Conservation (phyloP, 2,797 vertebrate genomes). For the Sebastolobus altivelis region DNA sequence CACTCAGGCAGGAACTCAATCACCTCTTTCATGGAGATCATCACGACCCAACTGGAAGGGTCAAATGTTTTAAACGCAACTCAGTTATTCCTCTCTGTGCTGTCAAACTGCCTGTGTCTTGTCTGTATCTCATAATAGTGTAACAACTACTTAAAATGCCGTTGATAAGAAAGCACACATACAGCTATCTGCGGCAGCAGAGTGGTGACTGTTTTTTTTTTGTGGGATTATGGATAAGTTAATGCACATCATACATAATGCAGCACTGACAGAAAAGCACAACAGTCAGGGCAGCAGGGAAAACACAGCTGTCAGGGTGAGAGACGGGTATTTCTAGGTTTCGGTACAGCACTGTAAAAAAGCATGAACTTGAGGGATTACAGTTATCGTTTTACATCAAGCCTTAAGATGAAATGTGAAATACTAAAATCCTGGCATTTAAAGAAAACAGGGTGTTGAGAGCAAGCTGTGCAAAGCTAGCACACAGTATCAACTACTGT, state of each 20-base stretch:
- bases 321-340: constrained; percentile 37
- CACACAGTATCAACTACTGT: not conserved
- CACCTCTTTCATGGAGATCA: constrained; percentile 23
- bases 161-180: constrained; percentile 38
- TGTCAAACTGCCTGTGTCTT: constrained; percentile 21
- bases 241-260: constrained; percentile 53
- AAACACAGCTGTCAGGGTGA: constrained; percentile 38
- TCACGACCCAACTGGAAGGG: constrained; percentile 13
- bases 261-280: constrained; percentile 38
- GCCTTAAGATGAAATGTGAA: constrained; percentile 19
- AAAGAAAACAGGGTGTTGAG: constrained; percentile 17
- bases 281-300: constrained; percentile 4
- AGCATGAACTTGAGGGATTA: constrained; percentile 29
- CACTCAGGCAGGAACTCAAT: constrained; percentile 25
- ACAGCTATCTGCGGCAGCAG: constrained; percentile 21
- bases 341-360: constrained; percentile 25
- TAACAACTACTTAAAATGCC: constrained; percentile 35
- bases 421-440: constrained; percentile 26
- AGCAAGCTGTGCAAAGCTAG: not conserved
- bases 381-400: constrained; percentile 40
- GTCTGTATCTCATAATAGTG: constrained; percentile 8
- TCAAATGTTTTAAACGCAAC: constrained; percentile 31
- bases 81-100: not conserved
- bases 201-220: constrained; percentile 34
- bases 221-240: constrained; percentile 50